Conservation (phyloP, 2,797 vertebrate genomes). For the Macrochelys suwanniensis region DNA sequence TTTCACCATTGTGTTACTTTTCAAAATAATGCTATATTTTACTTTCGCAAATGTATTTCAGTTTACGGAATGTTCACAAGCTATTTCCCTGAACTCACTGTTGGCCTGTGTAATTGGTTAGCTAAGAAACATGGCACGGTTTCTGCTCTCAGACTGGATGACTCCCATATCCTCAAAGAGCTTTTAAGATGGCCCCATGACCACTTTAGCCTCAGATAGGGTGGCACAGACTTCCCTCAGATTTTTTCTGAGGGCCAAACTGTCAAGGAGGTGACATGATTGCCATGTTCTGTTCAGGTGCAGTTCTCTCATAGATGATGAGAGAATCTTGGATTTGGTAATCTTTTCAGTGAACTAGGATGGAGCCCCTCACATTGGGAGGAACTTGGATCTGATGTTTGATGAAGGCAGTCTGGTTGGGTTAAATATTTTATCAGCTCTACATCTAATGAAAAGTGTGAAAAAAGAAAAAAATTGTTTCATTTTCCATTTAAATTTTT, state of each 20-base stretch:
- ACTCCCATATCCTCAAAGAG: neutral
- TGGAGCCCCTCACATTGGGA: neutral
- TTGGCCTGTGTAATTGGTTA: neutral
- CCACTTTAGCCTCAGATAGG: fast-evolving
- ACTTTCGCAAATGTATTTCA: neutral
- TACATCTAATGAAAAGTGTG: neutral
- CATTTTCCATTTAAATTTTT: neutral
- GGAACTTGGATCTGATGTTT: neutral
- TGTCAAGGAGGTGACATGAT: neutral
- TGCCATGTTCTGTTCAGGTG: neutral
- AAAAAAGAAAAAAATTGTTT: neutral
- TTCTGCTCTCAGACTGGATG: neutral
- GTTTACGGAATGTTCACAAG: neutral
- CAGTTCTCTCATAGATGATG: neutral
- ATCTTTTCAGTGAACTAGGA: neutral
- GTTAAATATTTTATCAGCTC: neutral
- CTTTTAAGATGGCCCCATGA: neutral
- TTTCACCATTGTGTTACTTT: neutral
- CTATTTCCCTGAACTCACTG: neutral
- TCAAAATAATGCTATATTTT: neutral
- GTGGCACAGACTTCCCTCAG: neutral
- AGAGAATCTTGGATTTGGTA: neutral
- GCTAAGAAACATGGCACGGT: fast-evolving
- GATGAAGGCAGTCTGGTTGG: neutral
- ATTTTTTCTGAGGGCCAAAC: neutral